phyloP scores from a whole-genome alignment of 2,888 invertebrate species.

The Dryadula phaetusa region DNA sequence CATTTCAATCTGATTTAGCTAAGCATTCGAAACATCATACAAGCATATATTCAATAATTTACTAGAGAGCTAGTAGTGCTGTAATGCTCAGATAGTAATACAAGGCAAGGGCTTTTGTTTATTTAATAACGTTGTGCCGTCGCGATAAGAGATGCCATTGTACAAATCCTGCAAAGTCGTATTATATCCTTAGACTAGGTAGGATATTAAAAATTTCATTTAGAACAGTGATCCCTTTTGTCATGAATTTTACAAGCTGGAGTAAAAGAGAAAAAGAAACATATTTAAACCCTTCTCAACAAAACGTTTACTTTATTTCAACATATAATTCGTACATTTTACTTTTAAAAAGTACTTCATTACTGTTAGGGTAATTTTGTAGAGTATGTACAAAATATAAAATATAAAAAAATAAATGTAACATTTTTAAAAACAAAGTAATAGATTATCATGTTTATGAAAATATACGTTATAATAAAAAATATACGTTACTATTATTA shows the following conservation, averaged over 20 bases:
- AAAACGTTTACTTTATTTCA: constrained; percentile 13
- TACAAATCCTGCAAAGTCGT: constrained; percentile 55
- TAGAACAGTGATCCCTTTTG: constrained; percentile 11
- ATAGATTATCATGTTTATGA: not conserved
- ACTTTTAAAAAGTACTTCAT: constrained; percentile 7
- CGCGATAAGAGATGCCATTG: constrained; percentile 72
- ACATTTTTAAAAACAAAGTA: not conserved
- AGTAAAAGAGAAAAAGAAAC: constrained; percentile 1
- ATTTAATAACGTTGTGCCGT: constrained; percentile 76
- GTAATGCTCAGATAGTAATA: constrained; percentile 58
- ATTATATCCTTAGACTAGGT: constrained; percentile 35
- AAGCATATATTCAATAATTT: constrained; percentile 62
- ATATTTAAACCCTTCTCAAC: constrained; percentile 4
- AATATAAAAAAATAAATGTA: not conserved
- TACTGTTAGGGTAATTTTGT: not conserved
- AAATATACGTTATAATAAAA: not conserved
- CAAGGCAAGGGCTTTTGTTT: constrained; percentile 67
- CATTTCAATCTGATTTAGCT: constrained; percentile 27
- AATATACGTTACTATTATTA: not conserved
- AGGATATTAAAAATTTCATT: constrained; percentile 36
- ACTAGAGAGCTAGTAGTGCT: constrained; percentile 54
- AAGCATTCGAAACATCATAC: constrained; percentile 30
- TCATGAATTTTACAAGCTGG: constrained; percentile 13
- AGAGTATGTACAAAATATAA: constrained; percentile 3
- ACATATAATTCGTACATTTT: constrained; percentile 5